These are phyloP conservation scores for Sebastes diaconus DNA, from an alignment of 2,797 vertebrate genomes.

Conservation along the genomic window DNA sequence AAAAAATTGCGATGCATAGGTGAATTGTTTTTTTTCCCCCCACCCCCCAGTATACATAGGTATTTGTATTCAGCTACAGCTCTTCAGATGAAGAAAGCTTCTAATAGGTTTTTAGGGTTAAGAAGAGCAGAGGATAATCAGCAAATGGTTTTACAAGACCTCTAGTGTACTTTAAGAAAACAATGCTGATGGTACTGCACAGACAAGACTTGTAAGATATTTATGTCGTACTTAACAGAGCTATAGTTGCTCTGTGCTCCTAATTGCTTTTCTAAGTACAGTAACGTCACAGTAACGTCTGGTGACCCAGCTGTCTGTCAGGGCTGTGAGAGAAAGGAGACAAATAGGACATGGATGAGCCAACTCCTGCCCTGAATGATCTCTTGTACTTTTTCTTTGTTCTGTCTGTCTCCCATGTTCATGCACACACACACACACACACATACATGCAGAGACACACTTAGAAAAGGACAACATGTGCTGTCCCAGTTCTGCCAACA, in stretches of 20 bases:
- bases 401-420: slow-evolving; percentile 12
- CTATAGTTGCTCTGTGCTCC: not conserved
- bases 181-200: not conserved
- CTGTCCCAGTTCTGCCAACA: slow-evolving; percentile 37
- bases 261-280: slow-evolving; percentile 25
- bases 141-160: not conserved
- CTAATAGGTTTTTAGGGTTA: not conserved
- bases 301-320: slow-evolving; percentile 14
- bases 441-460: not conserved
- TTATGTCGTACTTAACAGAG: not conserved
- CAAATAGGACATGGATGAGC: slow-evolving; percentile 19
- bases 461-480: slow-evolving; percentile 12
- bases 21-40: fast-evolving
- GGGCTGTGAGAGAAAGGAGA: not conserved
- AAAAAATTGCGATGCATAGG: too few species aligned
- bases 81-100: not conserved
- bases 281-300: not conserved
- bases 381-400: slow-evolving; percentile 17
- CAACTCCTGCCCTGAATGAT: slow-evolving; percentile 18
- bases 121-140: not conserved
- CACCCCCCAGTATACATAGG: too few species aligned
- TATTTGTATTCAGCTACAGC: not conserved
- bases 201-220: not conserved
- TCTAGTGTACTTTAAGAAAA: not conserved
- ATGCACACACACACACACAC: not conserved